Percentiles rank a stretch among this genome's conserved stretches.
These are phyloP conservation scores for Thymelicus acteon DNA, from an alignment of 2,888 invertebrate genomes.

Conservation along the genomic window DNA sequence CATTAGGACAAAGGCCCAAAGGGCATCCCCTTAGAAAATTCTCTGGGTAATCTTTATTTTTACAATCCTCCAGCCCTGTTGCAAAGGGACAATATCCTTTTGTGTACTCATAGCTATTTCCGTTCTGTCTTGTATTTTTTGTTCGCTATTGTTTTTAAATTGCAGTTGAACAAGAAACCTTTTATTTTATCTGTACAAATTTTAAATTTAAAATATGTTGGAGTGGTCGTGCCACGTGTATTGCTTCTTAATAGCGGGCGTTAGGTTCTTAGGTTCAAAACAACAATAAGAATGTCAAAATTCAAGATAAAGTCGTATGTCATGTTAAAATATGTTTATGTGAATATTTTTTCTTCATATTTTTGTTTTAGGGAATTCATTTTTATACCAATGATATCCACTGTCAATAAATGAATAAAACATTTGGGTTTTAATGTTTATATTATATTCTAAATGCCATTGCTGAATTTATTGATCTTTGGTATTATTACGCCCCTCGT, in stretches of 20 bases:
- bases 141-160: constrained; percentile 30
- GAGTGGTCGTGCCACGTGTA: constrained; percentile 31
- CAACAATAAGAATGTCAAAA: constrained; percentile 14
- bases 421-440: background rate
- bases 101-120: constrained; percentile 27
- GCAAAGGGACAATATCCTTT: constrained; percentile 23
- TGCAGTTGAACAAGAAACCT: constrained; percentile 28
- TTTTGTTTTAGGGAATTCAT: background rate
- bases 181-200: constrained; percentile 24
- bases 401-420: background rate
- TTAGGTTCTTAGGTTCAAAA: constrained; percentile 5
- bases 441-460: background rate
- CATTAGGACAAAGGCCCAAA: constrained; percentile 7
- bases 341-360: background rate
- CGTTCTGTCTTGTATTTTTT: constrained; percentile 31
- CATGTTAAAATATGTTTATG: background rate
- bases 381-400: background rate
- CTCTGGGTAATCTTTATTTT: background rate
- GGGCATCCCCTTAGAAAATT: background rate
- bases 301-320: background rate
- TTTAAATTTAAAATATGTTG: constrained; percentile 21
- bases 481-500: too few species aligned
- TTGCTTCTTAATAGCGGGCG: constrained; percentile 32
- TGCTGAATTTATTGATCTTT: too few species aligned
- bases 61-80: constrained; percentile 8